Evolutionary conservation across 2,113 vertebrate genomes (phyloP).

Genomic region (Plecotus auritus): DNA sequence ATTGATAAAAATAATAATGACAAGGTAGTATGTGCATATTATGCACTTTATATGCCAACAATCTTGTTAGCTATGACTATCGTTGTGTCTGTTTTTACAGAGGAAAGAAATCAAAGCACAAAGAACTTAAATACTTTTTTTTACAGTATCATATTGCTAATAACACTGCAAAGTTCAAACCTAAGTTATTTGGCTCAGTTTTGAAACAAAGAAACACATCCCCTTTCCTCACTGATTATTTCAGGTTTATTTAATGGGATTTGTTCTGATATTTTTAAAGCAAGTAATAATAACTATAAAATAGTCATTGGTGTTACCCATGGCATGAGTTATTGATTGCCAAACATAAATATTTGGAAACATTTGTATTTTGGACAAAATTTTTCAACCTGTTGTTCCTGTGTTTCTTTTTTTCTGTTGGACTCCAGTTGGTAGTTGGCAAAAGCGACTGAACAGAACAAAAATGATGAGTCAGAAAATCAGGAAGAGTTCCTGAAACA

Average conservation of each 20-base stretch:
- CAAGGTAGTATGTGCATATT: neutral
- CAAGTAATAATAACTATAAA: neutral
- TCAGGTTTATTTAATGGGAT: neutral
- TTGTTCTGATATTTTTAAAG: neutral
- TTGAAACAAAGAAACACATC: neutral
- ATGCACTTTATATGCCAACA: neutral
- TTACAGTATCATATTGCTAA: neutral
- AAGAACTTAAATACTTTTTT: neutral
- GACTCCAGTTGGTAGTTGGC: neutral
- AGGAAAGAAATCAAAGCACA: neutral
- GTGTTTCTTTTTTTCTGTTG: neutral
- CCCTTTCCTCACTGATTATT: neutral
- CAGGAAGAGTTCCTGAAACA: neutral
- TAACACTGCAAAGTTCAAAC: neutral
- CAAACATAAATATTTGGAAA: neutral
- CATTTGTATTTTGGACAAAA: neutral
- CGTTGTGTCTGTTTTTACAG: neutral
- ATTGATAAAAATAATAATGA: neutral
- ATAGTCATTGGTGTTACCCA: neutral
- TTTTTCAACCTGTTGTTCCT: neutral
- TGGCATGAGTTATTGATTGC: neutral
- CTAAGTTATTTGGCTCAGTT: neutral
- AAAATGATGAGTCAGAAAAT: neutral
- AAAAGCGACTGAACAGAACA: neutral
- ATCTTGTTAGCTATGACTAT: neutral